These are phyloP conservation scores for Andricus grossulariae DNA, from an alignment of 1,140 invertebrate genomes.

Conservation along the genomic window DNA sequence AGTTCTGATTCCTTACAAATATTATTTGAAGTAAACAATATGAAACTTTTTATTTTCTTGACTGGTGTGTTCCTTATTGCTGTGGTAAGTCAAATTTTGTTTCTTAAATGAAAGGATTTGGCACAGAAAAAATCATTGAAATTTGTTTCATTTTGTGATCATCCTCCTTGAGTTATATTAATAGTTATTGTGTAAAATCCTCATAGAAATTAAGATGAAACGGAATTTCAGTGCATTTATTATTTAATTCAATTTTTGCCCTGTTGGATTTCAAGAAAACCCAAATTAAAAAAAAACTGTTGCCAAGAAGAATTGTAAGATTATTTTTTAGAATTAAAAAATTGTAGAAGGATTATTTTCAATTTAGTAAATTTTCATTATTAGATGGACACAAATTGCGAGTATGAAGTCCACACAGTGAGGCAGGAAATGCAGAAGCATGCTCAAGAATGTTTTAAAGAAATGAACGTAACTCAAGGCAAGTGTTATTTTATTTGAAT, in stretches of 20 bases:
- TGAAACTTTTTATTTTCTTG: background rate
- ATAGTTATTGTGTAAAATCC: background rate
- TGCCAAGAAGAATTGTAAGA: no score
- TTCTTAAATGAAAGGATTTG: background rate
- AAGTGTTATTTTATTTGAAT: background rate
- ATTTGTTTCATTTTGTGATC: background rate
- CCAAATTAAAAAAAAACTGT: no score
- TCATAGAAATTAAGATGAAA: no score
- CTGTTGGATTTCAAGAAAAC: no score
- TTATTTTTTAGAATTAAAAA: no score
- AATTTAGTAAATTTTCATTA: no score
- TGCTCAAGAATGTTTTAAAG: background rate
- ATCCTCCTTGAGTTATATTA: background rate
- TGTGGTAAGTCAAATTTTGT: background rate
- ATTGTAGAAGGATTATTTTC: no score
- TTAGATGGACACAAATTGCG: background rate
- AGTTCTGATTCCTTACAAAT: background rate
- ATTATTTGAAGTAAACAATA: background rate
- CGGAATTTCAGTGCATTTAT: no score
- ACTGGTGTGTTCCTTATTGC: background rate
- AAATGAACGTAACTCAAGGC: slow-evolving; percentile 2
- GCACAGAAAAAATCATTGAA: no score
- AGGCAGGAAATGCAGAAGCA: background rate
- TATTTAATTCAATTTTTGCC: no score
- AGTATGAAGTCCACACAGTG: background rate